Conservation (phyloP, 2,797 vertebrate species). For the Poecile montanus region DNA sequence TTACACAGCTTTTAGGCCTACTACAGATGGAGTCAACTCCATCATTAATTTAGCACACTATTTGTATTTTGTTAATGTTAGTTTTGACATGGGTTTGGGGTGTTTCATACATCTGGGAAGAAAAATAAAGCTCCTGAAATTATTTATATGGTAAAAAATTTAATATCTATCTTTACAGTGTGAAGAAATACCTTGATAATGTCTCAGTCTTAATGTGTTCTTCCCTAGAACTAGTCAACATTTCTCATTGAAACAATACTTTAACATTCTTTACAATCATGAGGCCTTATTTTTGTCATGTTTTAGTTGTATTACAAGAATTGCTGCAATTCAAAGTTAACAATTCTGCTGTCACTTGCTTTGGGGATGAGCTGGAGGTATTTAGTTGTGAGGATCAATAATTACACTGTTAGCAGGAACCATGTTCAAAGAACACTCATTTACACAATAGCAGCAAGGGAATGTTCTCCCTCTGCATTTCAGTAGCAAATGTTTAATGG, state of each 20-base stretch:
- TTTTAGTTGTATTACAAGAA: neutral
- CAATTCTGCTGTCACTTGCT: neutral
- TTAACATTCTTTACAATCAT: neutral
- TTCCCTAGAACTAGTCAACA: neutral
- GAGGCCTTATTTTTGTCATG: neutral
- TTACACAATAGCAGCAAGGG: neutral
- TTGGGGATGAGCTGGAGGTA: neutral
- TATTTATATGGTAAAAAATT: neutral
- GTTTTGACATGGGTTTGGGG: neutral
- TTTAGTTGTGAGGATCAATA: neutral
- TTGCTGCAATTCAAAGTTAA: neutral
- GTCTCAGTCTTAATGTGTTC: neutral
- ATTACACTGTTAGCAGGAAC: neutral
- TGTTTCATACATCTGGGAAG: neutral
- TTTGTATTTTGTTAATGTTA: neutral
- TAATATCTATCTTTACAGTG: neutral
- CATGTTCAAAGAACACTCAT: neutral
- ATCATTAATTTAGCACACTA: neutral
- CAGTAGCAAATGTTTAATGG: neutral
- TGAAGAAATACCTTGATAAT: neutral
- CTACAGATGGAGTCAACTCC: neutral
- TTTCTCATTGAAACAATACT: neutral
- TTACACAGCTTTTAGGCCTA: neutral
- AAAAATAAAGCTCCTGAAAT: neutral
- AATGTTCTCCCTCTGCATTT: neutral